phyloP scores from a whole-genome alignment of 2,888 invertebrate species.

The Drosophila pseudotalamancana region DNA sequence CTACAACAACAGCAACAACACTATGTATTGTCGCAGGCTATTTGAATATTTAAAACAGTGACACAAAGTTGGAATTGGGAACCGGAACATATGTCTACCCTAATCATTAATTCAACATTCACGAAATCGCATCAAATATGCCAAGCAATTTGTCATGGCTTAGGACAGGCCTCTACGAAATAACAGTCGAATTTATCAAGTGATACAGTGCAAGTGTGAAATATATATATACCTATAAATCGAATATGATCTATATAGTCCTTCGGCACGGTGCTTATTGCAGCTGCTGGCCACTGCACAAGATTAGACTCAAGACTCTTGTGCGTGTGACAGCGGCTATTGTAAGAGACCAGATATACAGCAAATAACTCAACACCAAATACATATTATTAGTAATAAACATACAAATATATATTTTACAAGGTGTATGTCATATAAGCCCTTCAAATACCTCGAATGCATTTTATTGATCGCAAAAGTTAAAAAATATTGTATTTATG shows the following conservation, averaged over 20 bases:
- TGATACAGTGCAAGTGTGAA: slow-evolving; percentile 11
- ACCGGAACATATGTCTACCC: slow-evolving; percentile 50
- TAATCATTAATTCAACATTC: slow-evolving; percentile 59
- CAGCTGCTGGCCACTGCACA: slow-evolving; percentile 99
- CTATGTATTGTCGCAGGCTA: slow-evolving; percentile 1
- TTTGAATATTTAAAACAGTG: slow-evolving; percentile 64
- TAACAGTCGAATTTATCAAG: slow-evolving; percentile 7
- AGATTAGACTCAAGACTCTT: slow-evolving; percentile 97
- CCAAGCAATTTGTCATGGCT: neutral
- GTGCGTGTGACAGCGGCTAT: slow-evolving; percentile 99
- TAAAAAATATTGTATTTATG: too few species aligned
- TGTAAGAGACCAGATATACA: slow-evolving; percentile 87
- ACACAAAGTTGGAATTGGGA: slow-evolving; percentile 50
- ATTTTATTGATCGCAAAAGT: too few species aligned
- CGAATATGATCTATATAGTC: neutral
- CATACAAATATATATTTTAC: too few species aligned
- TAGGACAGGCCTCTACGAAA: neutral
- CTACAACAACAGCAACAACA: neutral
- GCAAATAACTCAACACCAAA: slow-evolving; percentile 3
- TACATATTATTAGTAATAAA: neutral
- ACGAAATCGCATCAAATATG: slow-evolving; percentile 28
- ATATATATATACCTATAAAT: neutral
- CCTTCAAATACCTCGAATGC: too few species aligned
- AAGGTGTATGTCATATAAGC: too few species aligned
- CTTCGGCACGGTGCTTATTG: slow-evolving; percentile 87